Evolutionary conservation across 2,113 vertebrate genomes (phyloP).

Genomic region (Phaethornis superciliosus): DNA sequence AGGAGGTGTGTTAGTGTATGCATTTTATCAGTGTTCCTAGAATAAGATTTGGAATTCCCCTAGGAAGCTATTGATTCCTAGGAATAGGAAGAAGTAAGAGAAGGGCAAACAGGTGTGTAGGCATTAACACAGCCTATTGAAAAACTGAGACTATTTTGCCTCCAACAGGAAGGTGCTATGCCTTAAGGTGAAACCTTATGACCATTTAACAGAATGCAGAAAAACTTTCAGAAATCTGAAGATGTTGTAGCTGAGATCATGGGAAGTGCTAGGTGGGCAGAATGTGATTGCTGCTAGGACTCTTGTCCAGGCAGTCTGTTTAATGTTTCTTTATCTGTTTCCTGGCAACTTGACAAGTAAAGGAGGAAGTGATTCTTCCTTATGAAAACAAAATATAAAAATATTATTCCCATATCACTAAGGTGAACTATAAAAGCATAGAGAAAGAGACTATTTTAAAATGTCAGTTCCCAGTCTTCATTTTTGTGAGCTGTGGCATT

Average conservation of each 20-base stretch:
- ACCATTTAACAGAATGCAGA: background rate
- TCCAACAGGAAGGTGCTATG: background rate
- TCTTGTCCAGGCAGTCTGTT: background rate
- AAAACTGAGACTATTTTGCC: background rate
- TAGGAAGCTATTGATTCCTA: too few relatives aligned
- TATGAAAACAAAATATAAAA: background rate
- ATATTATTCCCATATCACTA: background rate
- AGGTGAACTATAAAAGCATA: background rate
- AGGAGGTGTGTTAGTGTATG: background rate
- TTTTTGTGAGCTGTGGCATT: background rate
- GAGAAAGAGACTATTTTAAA: background rate
- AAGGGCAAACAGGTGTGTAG: background rate
- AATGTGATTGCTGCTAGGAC: background rate
- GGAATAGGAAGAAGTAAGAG: background rate
- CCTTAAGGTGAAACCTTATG: background rate
- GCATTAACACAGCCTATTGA: background rate
- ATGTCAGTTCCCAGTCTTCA: background rate
- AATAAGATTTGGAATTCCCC: background rate
- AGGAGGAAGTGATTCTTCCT: constrained; percentile 4
- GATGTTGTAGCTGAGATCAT: background rate
- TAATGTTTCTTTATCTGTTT: background rate
- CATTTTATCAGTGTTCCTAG: background rate
- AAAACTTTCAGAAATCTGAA: background rate
- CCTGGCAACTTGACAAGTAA: background rate
- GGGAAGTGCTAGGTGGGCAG: background rate